phyloP scores from a whole-genome alignment of 2,113 vertebrate genomes.

The Xenopus tropicalis region DNA sequence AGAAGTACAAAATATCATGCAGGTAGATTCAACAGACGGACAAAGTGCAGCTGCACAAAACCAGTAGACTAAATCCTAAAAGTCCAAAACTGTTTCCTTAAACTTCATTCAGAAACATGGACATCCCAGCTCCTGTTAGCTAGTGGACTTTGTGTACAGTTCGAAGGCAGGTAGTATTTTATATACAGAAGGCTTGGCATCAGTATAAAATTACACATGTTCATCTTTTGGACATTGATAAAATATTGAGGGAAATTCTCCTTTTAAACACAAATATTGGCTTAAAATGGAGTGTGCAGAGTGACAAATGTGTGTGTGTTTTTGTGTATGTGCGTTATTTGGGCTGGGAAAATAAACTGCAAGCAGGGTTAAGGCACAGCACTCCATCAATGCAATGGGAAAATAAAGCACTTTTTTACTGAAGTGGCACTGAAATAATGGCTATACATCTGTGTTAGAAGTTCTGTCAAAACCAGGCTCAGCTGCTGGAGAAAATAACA shows the following conservation, averaged over 20 bases:
- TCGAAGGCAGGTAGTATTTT: not conserved
- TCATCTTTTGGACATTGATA: not conserved
- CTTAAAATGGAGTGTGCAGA: not conserved
- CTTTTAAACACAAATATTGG: not conserved
- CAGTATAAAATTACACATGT: not conserved
- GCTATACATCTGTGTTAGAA: slow-evolving; percentile 42
- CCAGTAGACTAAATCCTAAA: no score
- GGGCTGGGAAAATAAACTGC: slow-evolving; percentile 33
- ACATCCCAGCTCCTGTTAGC: no score
- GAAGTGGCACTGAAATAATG: slow-evolving; percentile 44
- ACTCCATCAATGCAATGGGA: slow-evolving; percentile 37
- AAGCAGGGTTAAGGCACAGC: slow-evolving; percentile 34
- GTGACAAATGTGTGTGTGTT: slow-evolving; percentile 40
- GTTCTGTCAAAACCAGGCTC: slow-evolving; percentile 36
- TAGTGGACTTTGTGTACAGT: not conserved
- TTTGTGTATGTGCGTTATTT: slow-evolving; percentile 36
- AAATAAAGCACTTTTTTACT: slow-evolving; percentile 39
- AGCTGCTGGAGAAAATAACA: slow-evolving; percentile 26
- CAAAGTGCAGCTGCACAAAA: no score
- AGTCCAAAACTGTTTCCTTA: no score
- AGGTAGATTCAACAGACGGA: no score
- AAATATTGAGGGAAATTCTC: slow-evolving; percentile 1
- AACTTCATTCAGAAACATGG: no score
- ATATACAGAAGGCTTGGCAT: not conserved
- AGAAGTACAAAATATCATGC: no score